A percentile compares a stretch with the other conserved stretches of the same genome.
These are phyloP conservation scores for Polydrusus cervinus DNA, from an alignment of 2,888 invertebrate genomes.

Conservation along the genomic window DNA sequence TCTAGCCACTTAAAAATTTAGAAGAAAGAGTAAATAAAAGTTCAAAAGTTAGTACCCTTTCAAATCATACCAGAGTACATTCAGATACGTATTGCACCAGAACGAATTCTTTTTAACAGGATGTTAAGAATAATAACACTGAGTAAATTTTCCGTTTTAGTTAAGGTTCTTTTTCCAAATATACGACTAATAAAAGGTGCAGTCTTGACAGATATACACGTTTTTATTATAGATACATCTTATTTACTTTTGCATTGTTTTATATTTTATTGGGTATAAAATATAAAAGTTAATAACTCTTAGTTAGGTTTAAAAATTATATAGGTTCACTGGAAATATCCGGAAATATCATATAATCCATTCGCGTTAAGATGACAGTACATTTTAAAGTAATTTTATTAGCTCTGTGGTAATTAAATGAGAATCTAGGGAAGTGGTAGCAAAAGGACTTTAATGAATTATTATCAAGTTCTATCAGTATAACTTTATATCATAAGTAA, in stretches of 20 bases:
- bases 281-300: too few species aligned
- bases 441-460: too few species aligned
- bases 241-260: background rate
- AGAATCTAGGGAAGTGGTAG: too few species aligned
- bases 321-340: too few species aligned
- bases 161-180: background rate
- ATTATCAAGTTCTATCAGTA: too few species aligned
- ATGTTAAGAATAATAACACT: conserved; percentile 12
- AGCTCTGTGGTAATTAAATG: too few species aligned
- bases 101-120: conserved; percentile 12
- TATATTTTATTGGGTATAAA: background rate
- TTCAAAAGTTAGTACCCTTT: background rate
- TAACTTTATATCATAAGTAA: too few species aligned
- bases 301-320: too few species aligned
- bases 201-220: background rate
- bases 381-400: too few species aligned
- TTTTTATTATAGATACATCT: too few species aligned
- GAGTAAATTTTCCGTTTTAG: background rate
- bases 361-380: too few species aligned
- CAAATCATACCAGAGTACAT: background rate
- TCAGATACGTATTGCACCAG: background rate
- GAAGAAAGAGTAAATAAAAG: background rate
- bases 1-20: background rate
- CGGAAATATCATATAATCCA: too few species aligned
- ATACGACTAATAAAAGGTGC: conserved; percentile 12